A percentile compares a stretch with the other conserved stretches of the same genome.
Evolutionary conservation across 1,140 invertebrate species (phyloP).

Genomic region (Neodiprion virginianus): DNA sequence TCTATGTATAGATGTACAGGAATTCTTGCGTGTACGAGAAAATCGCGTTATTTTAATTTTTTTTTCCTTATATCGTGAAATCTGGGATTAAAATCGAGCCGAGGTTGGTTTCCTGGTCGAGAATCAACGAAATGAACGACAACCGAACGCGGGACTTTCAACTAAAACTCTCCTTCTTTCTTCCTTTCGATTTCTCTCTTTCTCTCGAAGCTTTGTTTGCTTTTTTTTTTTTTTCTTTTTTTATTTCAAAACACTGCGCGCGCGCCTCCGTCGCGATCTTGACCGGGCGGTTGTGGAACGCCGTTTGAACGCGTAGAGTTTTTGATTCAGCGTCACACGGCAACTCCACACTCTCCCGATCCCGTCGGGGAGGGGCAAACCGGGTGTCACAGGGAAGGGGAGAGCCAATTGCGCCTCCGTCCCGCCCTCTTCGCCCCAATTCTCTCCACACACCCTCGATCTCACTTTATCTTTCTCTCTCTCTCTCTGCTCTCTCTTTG

Average conservation of each 20-base stretch:
- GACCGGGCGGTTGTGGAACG: not conserved
- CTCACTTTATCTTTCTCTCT: not conserved
- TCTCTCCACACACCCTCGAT: not conserved
- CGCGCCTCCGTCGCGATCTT: not conserved
- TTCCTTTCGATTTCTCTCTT: slow-evolving; percentile 8
- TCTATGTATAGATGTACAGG: no score
- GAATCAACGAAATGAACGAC: no score
- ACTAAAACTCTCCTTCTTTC: not conserved
- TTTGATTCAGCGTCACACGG: no score
- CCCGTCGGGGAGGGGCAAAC: not conserved
- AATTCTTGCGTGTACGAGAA: no score
- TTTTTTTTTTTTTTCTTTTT: slow-evolving; percentile 11
- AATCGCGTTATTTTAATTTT: no score
- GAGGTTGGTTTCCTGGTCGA: no score
- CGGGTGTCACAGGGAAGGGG: not conserved
- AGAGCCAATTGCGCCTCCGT: not conserved
- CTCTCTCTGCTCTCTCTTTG: slow-evolving; percentile 13
- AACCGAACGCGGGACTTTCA: no score
- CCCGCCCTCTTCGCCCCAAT: not conserved
- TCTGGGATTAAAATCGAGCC: no score
- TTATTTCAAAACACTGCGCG: slow-evolving; percentile 4
- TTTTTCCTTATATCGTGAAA: no score
- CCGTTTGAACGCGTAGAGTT: not conserved
- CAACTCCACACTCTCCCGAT: no score
- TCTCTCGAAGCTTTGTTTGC: slow-evolving; percentile 12